Evolutionary conservation across 2,888 invertebrate species (phyloP), one percentile per base, ranked within the genome.

Genomic region (Molorchus minor): DNA sequence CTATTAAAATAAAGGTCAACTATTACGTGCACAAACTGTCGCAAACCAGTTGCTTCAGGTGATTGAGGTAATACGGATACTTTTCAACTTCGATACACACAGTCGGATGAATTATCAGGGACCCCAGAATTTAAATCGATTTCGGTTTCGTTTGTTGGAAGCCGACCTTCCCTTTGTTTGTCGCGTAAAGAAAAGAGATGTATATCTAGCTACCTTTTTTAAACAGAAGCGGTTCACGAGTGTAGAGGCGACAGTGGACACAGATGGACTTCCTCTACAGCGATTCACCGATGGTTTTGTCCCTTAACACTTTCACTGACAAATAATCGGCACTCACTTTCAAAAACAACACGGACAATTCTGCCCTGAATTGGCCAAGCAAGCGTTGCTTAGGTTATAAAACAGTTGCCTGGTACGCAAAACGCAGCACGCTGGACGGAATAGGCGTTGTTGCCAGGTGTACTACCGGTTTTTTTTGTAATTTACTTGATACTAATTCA

Each of bases 371-470:
- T 58, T 60, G 36, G 52, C 53, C 20, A 33, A 55, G 57, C 51
- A 38, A 47, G 38, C 25, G 25, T 56, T 25, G 29, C 47, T 36
- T 56, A 30, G 46, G 45, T 55, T 52, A 54, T 20, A 10, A 25
- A 53, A 53, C 36, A 58, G 62, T 59, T 49, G 43, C 4, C n/a
- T 25, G 8, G 51, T 58, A 61, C 54, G 58, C 61, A 55, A 65
- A 61, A 63, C 61, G 63, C 61, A 63, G 62, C 66, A 66, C 51
- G 66, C 61, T 63, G 57, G 57, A 57, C 58, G 29, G 12, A 19
- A 17, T 15, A 1, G 47, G 61, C 61, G 55, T 15, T 13, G 64
- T 64, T 64, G 64, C 59, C 64, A 15, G 43, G n/a, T 59, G 7
- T 12, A 25, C 3, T 2, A 1, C 8, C 12, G 25, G 21, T n/a